A percentile compares a stretch with the other conserved stretches of the same genome.
phyloP scores from a whole-genome alignment of 2,888 invertebrate species.

The Eupithecia exiguata region DNA sequence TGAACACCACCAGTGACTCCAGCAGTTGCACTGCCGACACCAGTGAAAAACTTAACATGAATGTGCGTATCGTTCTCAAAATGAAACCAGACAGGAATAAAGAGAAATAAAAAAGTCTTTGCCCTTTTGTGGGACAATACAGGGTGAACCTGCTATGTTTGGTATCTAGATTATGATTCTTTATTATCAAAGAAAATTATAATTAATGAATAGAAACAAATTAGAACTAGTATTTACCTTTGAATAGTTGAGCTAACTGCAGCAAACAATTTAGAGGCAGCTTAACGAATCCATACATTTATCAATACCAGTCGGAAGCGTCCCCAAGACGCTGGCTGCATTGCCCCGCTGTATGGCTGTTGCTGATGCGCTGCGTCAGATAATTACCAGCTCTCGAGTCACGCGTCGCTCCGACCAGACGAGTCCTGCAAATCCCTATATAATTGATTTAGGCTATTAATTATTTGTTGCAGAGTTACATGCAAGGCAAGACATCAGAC shows the following conservation, averaged over 20 bases:
- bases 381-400: too few species aligned
- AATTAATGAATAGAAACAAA: too few species aligned
- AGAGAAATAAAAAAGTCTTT: background rate
- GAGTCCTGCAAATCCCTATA: background rate
- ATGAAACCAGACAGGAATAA: background rate
- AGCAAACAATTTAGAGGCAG: background rate
- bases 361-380: too few species aligned
- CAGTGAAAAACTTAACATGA: constrained; percentile 55
- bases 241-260: background rate
- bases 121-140: constrained; percentile 4
- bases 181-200: background rate
- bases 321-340: background rate
- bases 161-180: background rate
- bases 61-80: constrained; percentile 13
- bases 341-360: too few species aligned
- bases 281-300: background rate
- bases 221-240: background rate
- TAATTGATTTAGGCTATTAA: background rate
- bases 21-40: constrained; percentile 62
- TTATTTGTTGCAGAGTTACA: constrained; percentile 46
- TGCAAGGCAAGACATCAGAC: constrained; percentile 48
- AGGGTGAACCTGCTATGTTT: background rate
- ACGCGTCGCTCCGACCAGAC: background rate
- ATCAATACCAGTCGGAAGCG: background rate
- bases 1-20: constrained; percentile 63